phyloP scores from a whole-genome alignment of 2,888 invertebrate species.

The Tetragonisca angustula region DNA sequence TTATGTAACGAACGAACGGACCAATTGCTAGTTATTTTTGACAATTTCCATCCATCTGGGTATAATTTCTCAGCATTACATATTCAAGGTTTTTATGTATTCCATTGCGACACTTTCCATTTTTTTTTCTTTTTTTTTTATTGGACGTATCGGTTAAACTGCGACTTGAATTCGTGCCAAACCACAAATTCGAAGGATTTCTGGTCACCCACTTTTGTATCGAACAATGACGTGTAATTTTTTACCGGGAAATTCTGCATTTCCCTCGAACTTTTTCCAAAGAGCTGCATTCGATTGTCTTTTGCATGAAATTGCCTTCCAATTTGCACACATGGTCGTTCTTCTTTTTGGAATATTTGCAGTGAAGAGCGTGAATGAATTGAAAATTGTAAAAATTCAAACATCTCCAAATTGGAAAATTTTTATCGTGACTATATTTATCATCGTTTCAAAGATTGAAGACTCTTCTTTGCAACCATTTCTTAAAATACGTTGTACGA shows the following conservation, averaged over 20 bases:
- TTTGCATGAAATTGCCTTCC: not conserved
- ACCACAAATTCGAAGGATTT: slow-evolving; percentile 44
- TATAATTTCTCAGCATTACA: not conserved
- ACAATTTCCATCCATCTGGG: not conserved
- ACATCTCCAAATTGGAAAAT: too few relatives aligned
- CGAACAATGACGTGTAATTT: slow-evolving; percentile 36
- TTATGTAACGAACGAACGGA: not conserved
- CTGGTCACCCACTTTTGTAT: slow-evolving; percentile 45
- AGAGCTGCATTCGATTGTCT: too few relatives aligned
- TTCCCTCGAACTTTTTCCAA: not conserved
- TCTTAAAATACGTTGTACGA: too few relatives aligned
- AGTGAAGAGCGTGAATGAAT: too few relatives aligned
- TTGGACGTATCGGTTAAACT: slow-evolving; percentile 40
- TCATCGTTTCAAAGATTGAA: too few relatives aligned
- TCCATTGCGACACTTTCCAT: slow-evolving; percentile 21
- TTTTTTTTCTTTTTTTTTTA: slow-evolving; percentile 34
- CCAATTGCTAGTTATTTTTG: not conserved
- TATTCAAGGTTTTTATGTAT: not conserved
- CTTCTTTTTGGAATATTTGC: not conserved
- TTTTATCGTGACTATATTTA: too few relatives aligned
- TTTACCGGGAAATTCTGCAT: slow-evolving; percentile 21
- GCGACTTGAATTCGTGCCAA: slow-evolving; percentile 53
- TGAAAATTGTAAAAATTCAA: too few relatives aligned
- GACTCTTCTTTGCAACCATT: too few relatives aligned
- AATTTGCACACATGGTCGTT: not conserved